These are phyloP conservation scores for Osmoderma eremita DNA, from an alignment of 2,888 invertebrate genomes.

Conservation along the genomic window DNA sequence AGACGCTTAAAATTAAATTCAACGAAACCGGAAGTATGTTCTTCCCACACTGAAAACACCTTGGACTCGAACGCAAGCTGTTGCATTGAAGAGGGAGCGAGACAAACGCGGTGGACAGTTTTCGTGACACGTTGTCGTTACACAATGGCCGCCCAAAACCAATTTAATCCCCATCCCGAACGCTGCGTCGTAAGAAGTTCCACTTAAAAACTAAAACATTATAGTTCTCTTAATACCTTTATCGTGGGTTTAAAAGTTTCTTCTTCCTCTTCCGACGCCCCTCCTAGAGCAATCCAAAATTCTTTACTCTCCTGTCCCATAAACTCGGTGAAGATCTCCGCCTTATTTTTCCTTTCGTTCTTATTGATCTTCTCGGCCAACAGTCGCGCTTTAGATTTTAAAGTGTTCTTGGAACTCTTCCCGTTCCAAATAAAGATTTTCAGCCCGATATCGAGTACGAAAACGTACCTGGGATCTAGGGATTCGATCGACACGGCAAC, in stretches of 20 bases:
- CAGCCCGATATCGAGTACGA: slow-evolving; percentile 87
- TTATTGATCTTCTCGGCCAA: slow-evolving; percentile 99
- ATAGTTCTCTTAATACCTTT: slow-evolving; percentile 56
- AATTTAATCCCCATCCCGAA: no score
- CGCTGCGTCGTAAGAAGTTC: no score
- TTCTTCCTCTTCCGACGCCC: slow-evolving; percentile 63
- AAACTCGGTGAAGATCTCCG: slow-evolving; percentile 86
- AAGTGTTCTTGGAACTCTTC: slow-evolving; percentile 84
- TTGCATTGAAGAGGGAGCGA: no score
- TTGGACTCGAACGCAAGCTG: no score
- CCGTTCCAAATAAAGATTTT: slow-evolving; percentile 94
- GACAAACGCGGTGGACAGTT: no score
- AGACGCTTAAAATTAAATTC: no score
- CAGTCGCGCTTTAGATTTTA: slow-evolving; percentile 87
- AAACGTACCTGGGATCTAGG: slow-evolving; percentile 92
- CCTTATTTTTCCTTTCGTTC: slow-evolving; percentile 95
- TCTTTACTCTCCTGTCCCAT: slow-evolving; percentile 85
- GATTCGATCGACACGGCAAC: slow-evolving; percentile 77
- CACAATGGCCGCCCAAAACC: no score
- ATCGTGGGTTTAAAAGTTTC: slow-evolving; percentile 64
- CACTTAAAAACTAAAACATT: slow-evolving; percentile 41
- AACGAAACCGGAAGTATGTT: no score
- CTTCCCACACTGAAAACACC: no score
- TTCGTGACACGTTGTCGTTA: no score
- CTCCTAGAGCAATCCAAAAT: slow-evolving; percentile 83